phyloP scores from a whole-genome alignment of 2,888 invertebrate species.

The Morinoia aosen region DNA sequence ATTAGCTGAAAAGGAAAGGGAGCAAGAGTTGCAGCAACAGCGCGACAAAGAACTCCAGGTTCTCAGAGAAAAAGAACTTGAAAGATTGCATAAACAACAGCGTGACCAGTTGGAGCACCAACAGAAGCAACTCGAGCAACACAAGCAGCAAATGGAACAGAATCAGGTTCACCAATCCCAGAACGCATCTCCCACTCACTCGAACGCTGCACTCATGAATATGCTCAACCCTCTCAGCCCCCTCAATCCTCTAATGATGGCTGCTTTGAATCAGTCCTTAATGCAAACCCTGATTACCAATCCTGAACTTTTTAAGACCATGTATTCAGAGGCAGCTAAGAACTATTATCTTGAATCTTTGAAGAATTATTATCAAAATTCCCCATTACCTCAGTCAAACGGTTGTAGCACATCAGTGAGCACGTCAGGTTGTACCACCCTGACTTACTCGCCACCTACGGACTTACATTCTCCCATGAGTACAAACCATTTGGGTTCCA shows the following conservation, averaged over 20 bases:
- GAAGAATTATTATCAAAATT: slow-evolving; percentile 67
- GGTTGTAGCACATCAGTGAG: slow-evolving; percentile 57
- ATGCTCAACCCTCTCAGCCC: slow-evolving; percentile 66
- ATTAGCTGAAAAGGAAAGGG: slow-evolving; percentile 66
- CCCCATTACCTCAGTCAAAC: slow-evolving; percentile 58
- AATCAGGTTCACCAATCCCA: slow-evolving; percentile 20
- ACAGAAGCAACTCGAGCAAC: slow-evolving; percentile 66
- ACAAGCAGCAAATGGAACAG: slow-evolving; percentile 65
- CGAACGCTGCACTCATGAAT: slow-evolving; percentile 63
- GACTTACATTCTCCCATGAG: slow-evolving; percentile 54
- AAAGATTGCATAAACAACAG: slow-evolving; percentile 67
- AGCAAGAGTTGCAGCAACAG: slow-evolving; percentile 66
- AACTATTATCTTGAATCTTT: slow-evolving; percentile 66
- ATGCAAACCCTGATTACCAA: slow-evolving; percentile 68
- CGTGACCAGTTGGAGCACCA: slow-evolving; percentile 67
- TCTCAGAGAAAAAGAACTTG: slow-evolving; percentile 66
- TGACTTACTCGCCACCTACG: slow-evolving; percentile 43
- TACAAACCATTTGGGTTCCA: slow-evolving; percentile 60
- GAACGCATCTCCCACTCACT: slow-evolving; percentile 43
- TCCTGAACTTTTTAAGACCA: slow-evolving; percentile 67
- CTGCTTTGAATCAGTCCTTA: slow-evolving; percentile 67
- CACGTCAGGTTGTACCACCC: slow-evolving; percentile 44
- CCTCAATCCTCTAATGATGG: slow-evolving; percentile 66
- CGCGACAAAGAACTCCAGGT: slow-evolving; percentile 66
- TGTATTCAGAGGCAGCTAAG: slow-evolving; percentile 67